Evolutionary conservation across 1,140 invertebrate species (phyloP), one percentile per base, ranked within the genome.

Genomic region (Leguminivora glycinivorella): DNA sequence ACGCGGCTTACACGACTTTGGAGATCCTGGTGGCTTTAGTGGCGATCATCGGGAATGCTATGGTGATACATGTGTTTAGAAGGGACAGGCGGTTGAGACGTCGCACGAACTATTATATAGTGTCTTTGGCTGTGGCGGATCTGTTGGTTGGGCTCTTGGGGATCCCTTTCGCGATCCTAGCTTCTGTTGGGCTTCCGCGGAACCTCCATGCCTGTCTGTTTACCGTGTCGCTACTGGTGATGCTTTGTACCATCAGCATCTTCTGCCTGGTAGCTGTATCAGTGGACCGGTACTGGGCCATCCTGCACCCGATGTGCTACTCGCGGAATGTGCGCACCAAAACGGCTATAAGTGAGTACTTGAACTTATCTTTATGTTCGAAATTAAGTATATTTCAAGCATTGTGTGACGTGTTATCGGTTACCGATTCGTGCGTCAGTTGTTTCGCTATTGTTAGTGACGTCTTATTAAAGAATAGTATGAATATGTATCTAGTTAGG

Each of bases 251-350:
- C 34, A 96, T 97, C 76, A 98, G 96, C 76, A 98, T 98, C 73
- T 96, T 98, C 82, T 97, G 96, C 83, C 89, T 98, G 77, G 96
- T 98, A 0, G 97, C 96, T 2, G 97, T 98, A 3, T 97, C 96
- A 19, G 94, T 98, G 69, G 97, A 98, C 92, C 93, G 97, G 47
- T 98, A 98, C 86, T 98, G 97, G 97, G 97, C 97, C 12, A 98
- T 98, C 72, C 93, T 98, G 0, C 94, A 97, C 88, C 97, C 97
- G 0, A 96, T 98, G 95, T 95, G 95, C 71, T 98, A 98, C 85
- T 97, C 96, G 0, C 93, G 96, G 71, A 96, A 96, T 83, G 96
- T 98, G 69, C 94, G 95, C 24, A 96, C 96, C 2, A 96, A 95
- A 87, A 97, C 96, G 63, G 96, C 96, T 70, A 95, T 97, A 78